Conservation (phyloP, 2,797 vertebrate genomes). For the Lagodon rhomboides region DNA sequence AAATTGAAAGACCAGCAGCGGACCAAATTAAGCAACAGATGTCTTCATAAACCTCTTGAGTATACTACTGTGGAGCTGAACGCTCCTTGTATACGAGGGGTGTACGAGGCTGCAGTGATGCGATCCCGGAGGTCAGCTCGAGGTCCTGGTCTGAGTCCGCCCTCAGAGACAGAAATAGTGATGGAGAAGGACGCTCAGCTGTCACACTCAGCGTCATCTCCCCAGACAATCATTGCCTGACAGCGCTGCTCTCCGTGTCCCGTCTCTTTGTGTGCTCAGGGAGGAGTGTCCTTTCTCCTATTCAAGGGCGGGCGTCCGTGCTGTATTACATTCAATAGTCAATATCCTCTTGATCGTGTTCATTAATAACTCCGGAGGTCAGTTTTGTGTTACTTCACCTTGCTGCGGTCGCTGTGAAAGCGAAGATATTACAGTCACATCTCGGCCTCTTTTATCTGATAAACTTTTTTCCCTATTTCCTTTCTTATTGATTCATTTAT, state of each 20-base stretch:
- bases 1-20: too few species aligned
- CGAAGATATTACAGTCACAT: conserved; percentile 17
- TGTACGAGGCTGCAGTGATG: background rate
- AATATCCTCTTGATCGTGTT: conserved; percentile 64
- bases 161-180: conserved; percentile 28
- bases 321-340: conserved; percentile 69
- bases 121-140: conserved; percentile 20
- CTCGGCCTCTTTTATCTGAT: conserved; percentile 21
- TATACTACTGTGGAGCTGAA: background rate
- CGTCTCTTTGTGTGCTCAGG: conserved; percentile 18
- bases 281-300: conserved; percentile 59
- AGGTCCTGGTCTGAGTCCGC: background rate
- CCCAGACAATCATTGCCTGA: conserved; percentile 36
- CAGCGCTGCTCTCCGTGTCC: conserved; percentile 42
- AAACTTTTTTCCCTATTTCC: conserved; percentile 33
- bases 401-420: conserved; percentile 51
- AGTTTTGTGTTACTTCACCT: conserved; percentile 60
- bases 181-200: conserved; percentile 53
- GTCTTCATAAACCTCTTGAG: background rate
- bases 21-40: too few species aligned
- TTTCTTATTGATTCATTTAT: conserved; percentile 13
- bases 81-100: background rate
- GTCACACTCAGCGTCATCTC: conserved; percentile 44
- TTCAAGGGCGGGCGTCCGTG: conserved; percentile 70
- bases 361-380: conserved; percentile 71